These are phyloP conservation scores for Poliocrania exsul DNA, from an alignment of 2,797 vertebrate species.

Conservation along the genomic window DNA sequence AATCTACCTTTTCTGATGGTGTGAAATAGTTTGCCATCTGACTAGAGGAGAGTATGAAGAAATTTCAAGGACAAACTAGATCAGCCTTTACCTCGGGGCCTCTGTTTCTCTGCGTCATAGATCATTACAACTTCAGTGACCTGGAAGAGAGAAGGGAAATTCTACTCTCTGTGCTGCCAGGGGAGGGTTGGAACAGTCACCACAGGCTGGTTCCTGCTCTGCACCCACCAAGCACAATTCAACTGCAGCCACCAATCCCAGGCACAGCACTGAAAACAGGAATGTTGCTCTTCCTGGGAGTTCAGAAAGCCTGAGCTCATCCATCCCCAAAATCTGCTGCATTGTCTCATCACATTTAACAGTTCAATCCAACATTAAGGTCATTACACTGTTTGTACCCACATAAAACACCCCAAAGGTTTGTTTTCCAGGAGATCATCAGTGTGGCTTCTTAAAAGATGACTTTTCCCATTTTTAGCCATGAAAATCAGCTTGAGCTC, in stretches of 20 bases:
- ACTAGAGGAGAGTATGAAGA: slow-evolving; percentile 83
- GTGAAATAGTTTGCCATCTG: slow-evolving; percentile 98
- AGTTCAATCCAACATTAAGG: not conserved
- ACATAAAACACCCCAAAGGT: not conserved
- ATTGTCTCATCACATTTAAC: not conserved
- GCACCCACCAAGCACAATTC: not conserved
- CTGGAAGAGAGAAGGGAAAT: slow-evolving; percentile 83
- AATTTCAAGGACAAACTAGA: slow-evolving; percentile 86
- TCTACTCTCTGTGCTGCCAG: slow-evolving; percentile 41
- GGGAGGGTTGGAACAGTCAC: not conserved
- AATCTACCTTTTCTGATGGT: slow-evolving; percentile 68
- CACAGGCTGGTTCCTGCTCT: not conserved
- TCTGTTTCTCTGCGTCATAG: slow-evolving; percentile 99
- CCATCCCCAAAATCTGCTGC: not conserved
- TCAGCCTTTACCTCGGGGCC: slow-evolving; percentile 99
- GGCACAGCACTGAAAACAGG: not conserved
- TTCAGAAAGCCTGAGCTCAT: not conserved
- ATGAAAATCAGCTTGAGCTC: not conserved
- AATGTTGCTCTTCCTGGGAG: not conserved
- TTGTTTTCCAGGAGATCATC: not conserved
- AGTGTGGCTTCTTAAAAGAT: not conserved
- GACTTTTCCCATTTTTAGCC: not conserved
- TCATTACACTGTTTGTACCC: not conserved
- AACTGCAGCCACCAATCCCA: not conserved
- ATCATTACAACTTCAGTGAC: slow-evolving; percentile 99